phyloP scores from a whole-genome alignment of 2,888 invertebrate species.

The Diaphora mendica region DNA sequence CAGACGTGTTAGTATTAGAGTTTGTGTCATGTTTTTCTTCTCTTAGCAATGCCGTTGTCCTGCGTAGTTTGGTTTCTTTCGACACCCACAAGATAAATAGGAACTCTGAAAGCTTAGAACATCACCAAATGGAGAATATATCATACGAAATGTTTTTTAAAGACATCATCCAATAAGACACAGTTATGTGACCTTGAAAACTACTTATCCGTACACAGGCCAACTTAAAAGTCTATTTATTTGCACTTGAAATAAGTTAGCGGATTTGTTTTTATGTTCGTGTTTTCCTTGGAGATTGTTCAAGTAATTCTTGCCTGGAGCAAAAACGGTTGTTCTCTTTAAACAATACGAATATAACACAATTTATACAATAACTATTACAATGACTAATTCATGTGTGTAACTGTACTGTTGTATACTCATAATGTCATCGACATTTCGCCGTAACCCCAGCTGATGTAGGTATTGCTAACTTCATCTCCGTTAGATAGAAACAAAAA shows the following conservation, averaged over 20 bases:
- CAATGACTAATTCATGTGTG: neutral
- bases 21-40: no score
- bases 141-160: no score
- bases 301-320: neutral
- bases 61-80: no score
- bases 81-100: no score
- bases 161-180: neutral
- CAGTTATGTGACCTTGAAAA: conserved; percentile 2
- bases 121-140: no score
- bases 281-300: neutral
- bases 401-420: neutral
- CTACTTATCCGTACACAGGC: neutral
- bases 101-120: no score
- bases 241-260: neutral
- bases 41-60: no score
- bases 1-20: no score
- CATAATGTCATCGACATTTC: neutral
- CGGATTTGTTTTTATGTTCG: neutral
- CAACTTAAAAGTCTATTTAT: neutral
- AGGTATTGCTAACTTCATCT: neutral
- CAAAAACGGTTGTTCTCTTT: neutral
- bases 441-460: neutral
- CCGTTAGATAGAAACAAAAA: neutral
- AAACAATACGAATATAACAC: neutral
- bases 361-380: neutral